Conservation (phyloP, 23 tunicate genomes). For the Trididemnum miniatum region DNA sequence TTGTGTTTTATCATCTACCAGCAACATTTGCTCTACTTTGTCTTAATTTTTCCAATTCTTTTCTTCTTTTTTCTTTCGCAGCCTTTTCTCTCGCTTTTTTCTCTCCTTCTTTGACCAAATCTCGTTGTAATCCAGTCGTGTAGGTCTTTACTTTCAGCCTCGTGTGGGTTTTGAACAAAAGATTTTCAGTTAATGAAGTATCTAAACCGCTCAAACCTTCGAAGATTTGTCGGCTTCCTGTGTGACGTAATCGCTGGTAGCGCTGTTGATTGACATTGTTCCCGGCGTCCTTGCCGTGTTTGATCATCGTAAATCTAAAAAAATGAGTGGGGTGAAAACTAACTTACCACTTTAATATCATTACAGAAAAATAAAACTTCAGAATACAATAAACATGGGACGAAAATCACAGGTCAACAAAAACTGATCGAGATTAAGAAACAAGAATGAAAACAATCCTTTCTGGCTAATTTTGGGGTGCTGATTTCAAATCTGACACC, state of each 20-base stretch:
- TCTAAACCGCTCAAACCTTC: constrained; percentile 26
- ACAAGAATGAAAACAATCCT: too few relatives aligned
- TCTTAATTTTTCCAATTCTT: background rate
- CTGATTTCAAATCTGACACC: constrained; percentile 25
- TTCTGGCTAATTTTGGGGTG: too few relatives aligned
- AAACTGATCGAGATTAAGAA: too few relatives aligned
- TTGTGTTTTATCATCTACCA: too few relatives aligned
- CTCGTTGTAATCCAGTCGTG: constrained; percentile 31
- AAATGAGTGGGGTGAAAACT: background rate
- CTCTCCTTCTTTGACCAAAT: constrained; percentile 4
- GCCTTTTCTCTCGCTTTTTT: constrained; percentile 11
- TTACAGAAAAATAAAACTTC: background rate
- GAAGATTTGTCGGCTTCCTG: background rate
- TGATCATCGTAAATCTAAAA: constrained; percentile 27
- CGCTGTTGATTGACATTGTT: constrained; percentile 8
- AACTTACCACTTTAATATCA: background rate
- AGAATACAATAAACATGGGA: too few relatives aligned
- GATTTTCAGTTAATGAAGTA: background rate
- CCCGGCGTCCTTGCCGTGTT: constrained; percentile 27
- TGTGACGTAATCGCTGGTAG: background rate
- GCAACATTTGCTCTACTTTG: background rate
- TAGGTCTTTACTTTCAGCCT: constrained; percentile 36
- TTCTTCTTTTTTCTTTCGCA: background rate
- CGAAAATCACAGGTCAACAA: too few relatives aligned
- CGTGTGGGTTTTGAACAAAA: constrained; percentile 26